These are phyloP conservation scores for Halcyon malimbica DNA, from an alignment of 2,113 vertebrate genomes.

Conservation along the genomic window DNA sequence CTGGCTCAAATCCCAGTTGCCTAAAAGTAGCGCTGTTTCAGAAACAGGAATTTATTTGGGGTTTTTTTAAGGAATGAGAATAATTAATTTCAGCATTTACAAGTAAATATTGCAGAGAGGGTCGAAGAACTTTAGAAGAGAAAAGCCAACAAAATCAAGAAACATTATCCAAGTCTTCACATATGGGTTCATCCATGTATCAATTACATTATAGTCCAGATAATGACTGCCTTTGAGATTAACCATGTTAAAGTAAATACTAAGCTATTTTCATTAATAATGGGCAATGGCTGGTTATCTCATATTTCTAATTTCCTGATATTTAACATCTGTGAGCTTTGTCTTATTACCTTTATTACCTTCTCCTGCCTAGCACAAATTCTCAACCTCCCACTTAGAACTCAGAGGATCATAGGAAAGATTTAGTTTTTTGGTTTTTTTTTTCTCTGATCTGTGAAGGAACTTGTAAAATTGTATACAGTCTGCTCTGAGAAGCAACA, in stretches of 20 bases:
- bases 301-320: background rate
- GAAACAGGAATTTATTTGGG: background rate
- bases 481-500: background rate
- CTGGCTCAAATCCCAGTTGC: background rate
- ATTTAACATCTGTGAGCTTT: background rate
- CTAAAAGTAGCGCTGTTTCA: background rate
- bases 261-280: background rate
- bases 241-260: background rate
- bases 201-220: background rate
- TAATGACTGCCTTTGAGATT: background rate
- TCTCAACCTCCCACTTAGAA: background rate
- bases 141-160: background rate
- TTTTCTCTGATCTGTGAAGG: background rate
- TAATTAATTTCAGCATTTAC: background rate
- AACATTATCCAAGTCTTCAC: background rate
- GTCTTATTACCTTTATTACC: background rate
- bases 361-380: background rate
- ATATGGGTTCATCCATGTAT: background rate
- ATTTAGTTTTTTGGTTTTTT: background rate
- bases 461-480: background rate
- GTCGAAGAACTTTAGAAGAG: background rate
- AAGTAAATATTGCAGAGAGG: background rate
- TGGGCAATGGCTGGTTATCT: background rate
- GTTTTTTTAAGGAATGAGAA: background rate
- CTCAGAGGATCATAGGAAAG: background rate